Conservation (phyloP, 2,113 vertebrate species). For the Tyrannus savana region DNA sequence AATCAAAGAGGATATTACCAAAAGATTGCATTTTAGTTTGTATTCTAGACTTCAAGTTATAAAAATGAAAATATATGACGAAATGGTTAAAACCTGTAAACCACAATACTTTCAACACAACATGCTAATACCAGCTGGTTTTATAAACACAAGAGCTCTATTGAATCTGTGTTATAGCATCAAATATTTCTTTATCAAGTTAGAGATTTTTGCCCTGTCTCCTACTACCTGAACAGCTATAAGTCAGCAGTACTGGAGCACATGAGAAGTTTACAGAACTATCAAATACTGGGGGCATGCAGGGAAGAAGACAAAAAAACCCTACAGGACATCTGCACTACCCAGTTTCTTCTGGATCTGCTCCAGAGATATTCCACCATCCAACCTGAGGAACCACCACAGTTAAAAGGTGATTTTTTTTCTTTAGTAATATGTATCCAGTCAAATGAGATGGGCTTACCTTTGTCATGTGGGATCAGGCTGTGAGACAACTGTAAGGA, state of each 20-base stretch:
- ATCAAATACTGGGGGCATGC: rapidly evolving
- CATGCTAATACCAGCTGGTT: neutral
- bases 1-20: neutral
- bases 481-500: neutral
- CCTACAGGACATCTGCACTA: rapidly evolving
- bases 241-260: neutral
- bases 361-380: neutral
- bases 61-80: neutral
- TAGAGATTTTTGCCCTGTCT: neutral
- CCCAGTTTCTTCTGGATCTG: neutral
- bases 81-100: neutral
- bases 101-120: neutral
- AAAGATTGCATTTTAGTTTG: neutral
- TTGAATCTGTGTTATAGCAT: neutral
- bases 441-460: neutral
- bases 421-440: neutral
- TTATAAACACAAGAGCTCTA: neutral
- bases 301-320: neutral
- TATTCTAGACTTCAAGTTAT: neutral
- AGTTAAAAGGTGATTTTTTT: neutral
- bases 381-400: neutral
- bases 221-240: neutral
- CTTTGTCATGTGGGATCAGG: neutral
- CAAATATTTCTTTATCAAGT: neutral
- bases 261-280: neutral